phyloP scores from a whole-genome alignment of 2,888 invertebrate genomes.

The Campopleginae sp. region DNA sequence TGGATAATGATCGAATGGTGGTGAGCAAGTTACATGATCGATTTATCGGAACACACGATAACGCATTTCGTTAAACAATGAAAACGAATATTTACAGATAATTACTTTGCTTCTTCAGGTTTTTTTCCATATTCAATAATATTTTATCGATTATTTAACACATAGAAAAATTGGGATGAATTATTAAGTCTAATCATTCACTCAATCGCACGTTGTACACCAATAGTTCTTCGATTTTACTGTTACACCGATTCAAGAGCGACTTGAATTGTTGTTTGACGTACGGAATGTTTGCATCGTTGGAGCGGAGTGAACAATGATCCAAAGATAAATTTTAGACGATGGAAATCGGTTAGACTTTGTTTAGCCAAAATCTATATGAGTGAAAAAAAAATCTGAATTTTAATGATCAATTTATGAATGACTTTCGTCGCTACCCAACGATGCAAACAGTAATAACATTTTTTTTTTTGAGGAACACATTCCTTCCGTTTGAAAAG shows the following conservation, averaged over 20 bases:
- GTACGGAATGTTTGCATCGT: background rate
- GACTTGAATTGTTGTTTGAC: background rate
- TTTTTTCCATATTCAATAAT: background rate
- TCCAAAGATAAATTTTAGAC: background rate
- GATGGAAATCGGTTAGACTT: background rate
- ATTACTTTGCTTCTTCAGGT: background rate
- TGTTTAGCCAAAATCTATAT: background rate
- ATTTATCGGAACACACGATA: slow-evolving; percentile 25
- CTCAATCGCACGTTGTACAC: slow-evolving; percentile 12
- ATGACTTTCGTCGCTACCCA: background rate
- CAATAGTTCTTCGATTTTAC: slow-evolving; percentile 1
- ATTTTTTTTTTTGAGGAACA: background rate
- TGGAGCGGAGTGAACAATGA: background rate
- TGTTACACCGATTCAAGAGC: background rate
- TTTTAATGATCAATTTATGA: background rate
- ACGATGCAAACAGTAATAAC: background rate
- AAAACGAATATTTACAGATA: slow-evolving; percentile 56
- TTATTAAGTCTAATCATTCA: slow-evolving; percentile 12
- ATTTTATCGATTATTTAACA: background rate
- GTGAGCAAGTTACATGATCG: slow-evolving; percentile 41
- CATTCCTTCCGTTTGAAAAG: background rate
- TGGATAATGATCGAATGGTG: slow-evolving; percentile 29
- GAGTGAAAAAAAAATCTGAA: background rate
- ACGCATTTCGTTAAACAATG: slow-evolving; percentile 6
- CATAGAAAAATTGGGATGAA: slow-evolving; percentile 1